phyloP scores from a whole-genome alignment of 1,140 invertebrate species.

The Drosophila nigrodunni region DNA sequence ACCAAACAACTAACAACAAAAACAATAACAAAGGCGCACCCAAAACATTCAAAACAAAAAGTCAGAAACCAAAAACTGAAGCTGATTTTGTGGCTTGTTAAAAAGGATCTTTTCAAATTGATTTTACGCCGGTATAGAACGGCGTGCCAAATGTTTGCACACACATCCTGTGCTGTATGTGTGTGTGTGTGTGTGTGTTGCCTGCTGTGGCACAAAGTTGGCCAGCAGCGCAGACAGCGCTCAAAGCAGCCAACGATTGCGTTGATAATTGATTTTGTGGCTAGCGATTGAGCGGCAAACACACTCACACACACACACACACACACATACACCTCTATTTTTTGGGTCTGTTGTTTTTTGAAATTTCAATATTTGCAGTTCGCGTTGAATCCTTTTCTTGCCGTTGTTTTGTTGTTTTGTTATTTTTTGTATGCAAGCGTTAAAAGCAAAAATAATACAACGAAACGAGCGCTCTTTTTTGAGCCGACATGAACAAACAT shows the following conservation, averaged over 20 bases:
- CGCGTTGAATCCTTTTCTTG: constrained; percentile 67
- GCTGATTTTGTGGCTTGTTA: constrained; percentile 69
- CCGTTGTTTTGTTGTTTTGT: constrained; percentile 31
- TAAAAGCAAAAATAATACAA: constrained; percentile 45
- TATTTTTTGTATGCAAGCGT: constrained; percentile 47
- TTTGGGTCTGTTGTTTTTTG: constrained; percentile 42
- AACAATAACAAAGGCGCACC: constrained; percentile 52
- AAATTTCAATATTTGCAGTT: constrained; percentile 72
- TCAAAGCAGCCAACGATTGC: constrained; percentile 5
- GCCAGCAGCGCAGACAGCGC: not conserved
- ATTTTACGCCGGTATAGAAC: constrained; percentile 71
- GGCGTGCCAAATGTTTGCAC: constrained; percentile 67
- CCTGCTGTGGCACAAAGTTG: constrained; percentile 2
- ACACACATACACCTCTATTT: constrained; percentile 21
- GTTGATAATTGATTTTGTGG: constrained; percentile 84
- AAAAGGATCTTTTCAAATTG: constrained; percentile 68
- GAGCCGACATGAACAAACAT: constrained; percentile 48
- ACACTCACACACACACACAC: constrained; percentile 25
- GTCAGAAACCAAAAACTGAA: constrained; percentile 36
- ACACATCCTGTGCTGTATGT: constrained; percentile 36
- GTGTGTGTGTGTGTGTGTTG: constrained; percentile 4
- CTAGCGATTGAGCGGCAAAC: constrained; percentile 55
- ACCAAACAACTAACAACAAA: constrained; percentile 62
- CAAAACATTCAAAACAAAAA: constrained; percentile 66
- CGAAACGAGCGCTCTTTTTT: constrained; percentile 38